phyloP scores from a whole-genome alignment of 2,797 vertebrate genomes.

The Alcedo quadribrachys region DNA sequence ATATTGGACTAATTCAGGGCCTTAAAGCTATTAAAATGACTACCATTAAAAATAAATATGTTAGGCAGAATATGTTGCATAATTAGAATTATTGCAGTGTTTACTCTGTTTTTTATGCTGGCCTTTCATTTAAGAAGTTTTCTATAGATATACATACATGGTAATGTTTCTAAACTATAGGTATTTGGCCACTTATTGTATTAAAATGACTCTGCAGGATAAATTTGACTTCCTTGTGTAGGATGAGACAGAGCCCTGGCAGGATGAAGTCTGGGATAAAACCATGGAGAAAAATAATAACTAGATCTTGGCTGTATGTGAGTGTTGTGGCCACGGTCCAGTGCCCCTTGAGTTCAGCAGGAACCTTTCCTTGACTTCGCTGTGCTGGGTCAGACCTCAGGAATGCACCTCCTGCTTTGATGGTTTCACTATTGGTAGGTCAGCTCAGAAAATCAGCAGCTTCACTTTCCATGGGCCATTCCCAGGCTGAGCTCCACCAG shows the following conservation, averaged over 20 bases:
- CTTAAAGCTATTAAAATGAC: conserved; percentile 65
- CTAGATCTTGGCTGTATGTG: neutral
- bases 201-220: conserved; percentile 2
- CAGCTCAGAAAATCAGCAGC: conserved; percentile 6
- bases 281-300: neutral
- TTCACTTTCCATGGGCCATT: neutral
- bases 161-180: neutral
- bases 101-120: conserved; percentile 15
- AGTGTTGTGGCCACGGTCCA: neutral
- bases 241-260: neutral
- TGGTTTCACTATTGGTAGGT: conserved; percentile 28
- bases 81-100: conserved; percentile 55
- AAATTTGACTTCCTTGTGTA: conserved; percentile 31
- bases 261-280: neutral
- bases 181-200: conserved; percentile 2
- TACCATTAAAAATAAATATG: conserved; percentile 64
- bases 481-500: neutral
- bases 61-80: conserved; percentile 43
- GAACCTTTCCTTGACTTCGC: conserved; percentile 32
- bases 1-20: conserved; percentile 66
- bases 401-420: conserved; percentile 38
- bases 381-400: neutral
- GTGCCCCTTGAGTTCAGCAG: neutral
- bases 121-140: conserved; percentile 2
- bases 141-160: neutral